Conservation (phyloP, 2,888 invertebrate genomes). For the Drosophila nr. perissopoda region DNA sequence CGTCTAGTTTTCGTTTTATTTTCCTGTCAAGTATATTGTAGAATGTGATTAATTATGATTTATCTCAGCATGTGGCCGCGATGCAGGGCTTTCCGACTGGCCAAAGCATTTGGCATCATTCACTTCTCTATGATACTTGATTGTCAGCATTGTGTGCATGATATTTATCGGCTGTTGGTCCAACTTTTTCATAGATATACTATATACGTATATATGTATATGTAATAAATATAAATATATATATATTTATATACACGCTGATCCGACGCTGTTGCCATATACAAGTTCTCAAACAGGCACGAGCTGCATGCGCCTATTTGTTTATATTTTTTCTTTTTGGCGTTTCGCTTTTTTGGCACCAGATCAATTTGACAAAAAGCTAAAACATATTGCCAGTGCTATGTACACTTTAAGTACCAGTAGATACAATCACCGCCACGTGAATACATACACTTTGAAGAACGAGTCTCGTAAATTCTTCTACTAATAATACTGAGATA, state of each 20-base stretch:
- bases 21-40: slow-evolving; percentile 10
- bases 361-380: slow-evolving; percentile 62
- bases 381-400: slow-evolving; percentile 40
- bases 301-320: slow-evolving; percentile 65
- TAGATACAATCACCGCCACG: slow-evolving; percentile 18
- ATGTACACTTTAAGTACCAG: slow-evolving; percentile 43
- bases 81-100: slow-evolving; percentile 20
- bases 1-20: slow-evolving; percentile 20
- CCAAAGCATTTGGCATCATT: slow-evolving; percentile 49
- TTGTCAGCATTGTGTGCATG: slow-evolving; percentile 47
- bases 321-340: slow-evolving; percentile 49
- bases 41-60: slow-evolving; percentile 69
- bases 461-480: not conserved
- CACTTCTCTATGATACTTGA: slow-evolving; percentile 24
- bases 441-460: slow-evolving; percentile 14
- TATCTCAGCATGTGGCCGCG: slow-evolving; percentile 60
- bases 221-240: slow-evolving; percentile 1
- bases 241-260: slow-evolving; percentile 18
- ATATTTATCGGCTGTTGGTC: slow-evolving; percentile 44
- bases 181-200: not conserved
- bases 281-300: slow-evolving; percentile 41
- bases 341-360: slow-evolving; percentile 65
- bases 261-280: slow-evolving; percentile 43
- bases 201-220: slow-evolving; percentile 9
- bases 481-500: not conserved